Evolutionary conservation across 2,888 invertebrate species (phyloP).

Genomic region (Cataglyphis livida): DNA sequence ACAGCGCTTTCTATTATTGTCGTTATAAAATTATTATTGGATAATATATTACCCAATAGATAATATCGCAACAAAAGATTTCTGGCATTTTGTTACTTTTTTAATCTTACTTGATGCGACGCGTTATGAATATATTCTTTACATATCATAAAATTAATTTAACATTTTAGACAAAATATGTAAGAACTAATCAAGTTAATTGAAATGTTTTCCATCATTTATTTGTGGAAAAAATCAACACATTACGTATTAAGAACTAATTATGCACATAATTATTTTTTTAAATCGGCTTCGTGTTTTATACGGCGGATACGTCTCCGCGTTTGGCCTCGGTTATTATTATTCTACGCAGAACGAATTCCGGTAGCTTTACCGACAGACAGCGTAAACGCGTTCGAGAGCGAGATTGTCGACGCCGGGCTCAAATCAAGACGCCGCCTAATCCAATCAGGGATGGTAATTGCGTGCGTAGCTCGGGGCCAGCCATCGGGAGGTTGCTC

Average conservation of each 20-base stretch:
- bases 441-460: constrained; percentile 84
- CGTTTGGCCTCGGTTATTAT: constrained; percentile 35
- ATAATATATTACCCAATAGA: background rate
- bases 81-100: background rate
- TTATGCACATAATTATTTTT: constrained; percentile 19
- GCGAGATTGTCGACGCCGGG: constrained; percentile 78
- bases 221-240: background rate
- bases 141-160: background rate
- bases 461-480: constrained; percentile 83
- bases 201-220: background rate
- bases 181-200: background rate
- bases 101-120: background rate
- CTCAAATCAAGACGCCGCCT: constrained; percentile 83
- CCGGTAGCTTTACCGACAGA: constrained; percentile 69
- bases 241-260: background rate
- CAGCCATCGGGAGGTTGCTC: constrained; percentile 72
- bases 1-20: background rate
- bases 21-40: background rate
- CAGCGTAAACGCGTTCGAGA: constrained; percentile 70
- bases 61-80: background rate
- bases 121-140: background rate
- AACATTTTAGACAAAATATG: background rate
- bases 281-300: background rate
- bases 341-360: constrained; percentile 51
- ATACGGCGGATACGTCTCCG: constrained; percentile 16